These are phyloP conservation scores for Amphiprion percula DNA, from an alignment of 2,113 vertebrate genomes.

Conservation along the genomic window DNA sequence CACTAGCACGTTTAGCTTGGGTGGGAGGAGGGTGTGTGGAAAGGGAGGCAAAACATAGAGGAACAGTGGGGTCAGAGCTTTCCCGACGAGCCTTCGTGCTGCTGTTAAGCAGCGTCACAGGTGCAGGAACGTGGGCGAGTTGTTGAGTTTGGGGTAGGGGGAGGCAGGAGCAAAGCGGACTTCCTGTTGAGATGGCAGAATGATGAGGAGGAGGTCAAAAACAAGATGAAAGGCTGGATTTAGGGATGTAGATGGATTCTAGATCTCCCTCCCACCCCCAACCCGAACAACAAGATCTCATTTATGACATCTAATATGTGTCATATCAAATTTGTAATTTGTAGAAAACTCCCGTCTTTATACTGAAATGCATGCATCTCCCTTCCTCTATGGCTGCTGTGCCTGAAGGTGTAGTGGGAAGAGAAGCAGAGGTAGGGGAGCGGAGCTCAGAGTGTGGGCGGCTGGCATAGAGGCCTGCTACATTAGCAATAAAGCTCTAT, in stretches of 20 bases:
- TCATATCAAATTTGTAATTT: conserved; percentile 55
- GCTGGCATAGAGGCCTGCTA: conserved; percentile 86
- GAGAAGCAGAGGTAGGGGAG: conserved; percentile 86
- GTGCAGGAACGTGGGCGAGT: conserved; percentile 66
- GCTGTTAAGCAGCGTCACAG: conserved; percentile 81
- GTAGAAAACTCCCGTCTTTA: conserved; percentile 35
- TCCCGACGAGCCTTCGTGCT: conserved; percentile 66
- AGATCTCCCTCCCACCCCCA: not conserved
- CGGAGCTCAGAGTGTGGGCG: conserved; percentile 82
- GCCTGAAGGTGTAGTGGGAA: conserved; percentile 86
- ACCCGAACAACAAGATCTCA: not conserved
- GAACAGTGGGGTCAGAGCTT: conserved; percentile 33
- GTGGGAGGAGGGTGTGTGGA: conserved; percentile 27
- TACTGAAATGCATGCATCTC: conserved; percentile 55
- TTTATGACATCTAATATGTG: conserved; percentile 34
- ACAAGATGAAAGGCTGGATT: conserved; percentile 27
- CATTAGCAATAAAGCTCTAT: conserved; percentile 91
- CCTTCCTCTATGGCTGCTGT: conserved; percentile 71
- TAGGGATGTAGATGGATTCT: conserved; percentile 23
- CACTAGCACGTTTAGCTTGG: conserved; percentile 64
- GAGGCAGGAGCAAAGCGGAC: conserved; percentile 71
- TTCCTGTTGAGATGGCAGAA: conserved; percentile 75
- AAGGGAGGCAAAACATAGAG: not conserved
- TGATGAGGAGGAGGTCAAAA: conserved; percentile 56
- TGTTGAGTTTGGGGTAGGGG: conserved; percentile 39